Percentiles rank a stretch among this genome's conserved stretches.
Evolutionary conservation across 2,888 invertebrate genomes (phyloP).

Genomic region (Prostheceraeus crozeri): DNA sequence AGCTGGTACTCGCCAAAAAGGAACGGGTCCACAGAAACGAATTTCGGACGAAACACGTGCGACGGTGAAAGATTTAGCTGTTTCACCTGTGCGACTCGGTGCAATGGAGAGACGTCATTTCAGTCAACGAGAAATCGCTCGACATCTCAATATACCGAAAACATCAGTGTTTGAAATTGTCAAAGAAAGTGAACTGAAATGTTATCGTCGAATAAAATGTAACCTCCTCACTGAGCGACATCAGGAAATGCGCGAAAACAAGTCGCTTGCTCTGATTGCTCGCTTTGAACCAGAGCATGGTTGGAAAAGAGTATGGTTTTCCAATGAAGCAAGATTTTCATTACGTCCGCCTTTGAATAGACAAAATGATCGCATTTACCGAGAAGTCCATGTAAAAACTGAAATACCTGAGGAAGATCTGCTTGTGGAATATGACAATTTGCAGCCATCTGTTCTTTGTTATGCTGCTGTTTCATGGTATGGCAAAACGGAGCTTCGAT

Average conservation of each 20-base stretch:
- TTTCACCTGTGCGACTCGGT: neutral
- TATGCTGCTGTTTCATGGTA: slow-evolving; percentile 25
- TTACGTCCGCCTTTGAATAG: neutral
- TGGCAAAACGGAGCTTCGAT: neutral
- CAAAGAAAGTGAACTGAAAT: too few relatives aligned
- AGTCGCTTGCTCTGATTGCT: slow-evolving; percentile 8
- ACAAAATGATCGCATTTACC: slow-evolving; percentile 27
- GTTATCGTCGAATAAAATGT: slow-evolving; percentile 14
- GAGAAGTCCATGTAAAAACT: slow-evolving; percentile 15
- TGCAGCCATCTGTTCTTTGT: slow-evolving; percentile 1
- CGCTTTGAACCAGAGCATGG: neutral
- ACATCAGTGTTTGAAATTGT: too few relatives aligned
- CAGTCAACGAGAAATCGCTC: neutral
- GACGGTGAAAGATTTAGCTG: slow-evolving; percentile 12
- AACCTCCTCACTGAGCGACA: neutral
- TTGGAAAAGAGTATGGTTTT: slow-evolving; percentile 17
- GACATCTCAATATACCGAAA: neutral
- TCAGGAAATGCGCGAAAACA: slow-evolving; percentile 7
- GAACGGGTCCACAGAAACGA: too few relatives aligned
- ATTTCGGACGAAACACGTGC: too few relatives aligned
- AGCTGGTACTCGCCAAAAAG: too few relatives aligned
- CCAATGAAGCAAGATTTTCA: slow-evolving; percentile 11
- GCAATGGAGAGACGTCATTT: neutral
- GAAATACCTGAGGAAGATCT: slow-evolving; percentile 14
- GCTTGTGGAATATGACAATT: slow-evolving; percentile 7